These are phyloP conservation scores for Paramisgurnus dabryanus DNA, from an alignment of 2,113 vertebrate genomes.

Conservation along the genomic window DNA sequence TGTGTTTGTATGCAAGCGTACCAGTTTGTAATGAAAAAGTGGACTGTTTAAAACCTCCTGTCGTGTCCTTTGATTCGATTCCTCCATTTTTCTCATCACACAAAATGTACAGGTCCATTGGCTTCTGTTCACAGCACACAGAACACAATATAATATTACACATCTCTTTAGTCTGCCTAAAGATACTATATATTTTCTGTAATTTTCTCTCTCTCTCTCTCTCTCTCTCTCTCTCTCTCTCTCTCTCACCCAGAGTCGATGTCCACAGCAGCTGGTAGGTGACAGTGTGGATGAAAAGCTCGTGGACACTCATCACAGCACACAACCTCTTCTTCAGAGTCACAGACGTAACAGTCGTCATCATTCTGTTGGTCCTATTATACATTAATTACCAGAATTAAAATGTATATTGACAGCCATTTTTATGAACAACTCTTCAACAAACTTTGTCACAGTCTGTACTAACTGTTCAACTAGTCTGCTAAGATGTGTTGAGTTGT, in stretches of 20 bases:
- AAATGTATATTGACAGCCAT: not conserved
- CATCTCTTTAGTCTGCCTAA: not conserved
- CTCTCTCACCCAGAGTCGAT: constrained; percentile 33
- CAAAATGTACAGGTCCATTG: constrained; percentile 17
- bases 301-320: constrained; percentile 69
- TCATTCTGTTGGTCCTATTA: constrained; percentile 68
- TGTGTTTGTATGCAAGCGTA: not conserved
- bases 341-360: constrained; percentile 69
- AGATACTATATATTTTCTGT: not conserved
- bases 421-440: too few species aligned
- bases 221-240: too few species aligned
- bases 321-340: constrained; percentile 53
- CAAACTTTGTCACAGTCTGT: too few species aligned
- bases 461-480: too few species aligned
- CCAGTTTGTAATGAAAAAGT: constrained; percentile 20
- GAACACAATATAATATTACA: not conserved
- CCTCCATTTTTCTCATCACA: not conserved
- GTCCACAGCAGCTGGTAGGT: constrained; percentile 59
- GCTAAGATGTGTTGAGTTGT: not conserved
- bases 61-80: not conserved
- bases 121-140: constrained; percentile 7
- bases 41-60: constrained; percentile 17
- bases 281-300: constrained; percentile 71
- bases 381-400: not conserved
- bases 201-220: constrained; percentile 15